Conservation (phyloP, 1,140 invertebrate genomes). For the Adoxophyes honmai region DNA sequence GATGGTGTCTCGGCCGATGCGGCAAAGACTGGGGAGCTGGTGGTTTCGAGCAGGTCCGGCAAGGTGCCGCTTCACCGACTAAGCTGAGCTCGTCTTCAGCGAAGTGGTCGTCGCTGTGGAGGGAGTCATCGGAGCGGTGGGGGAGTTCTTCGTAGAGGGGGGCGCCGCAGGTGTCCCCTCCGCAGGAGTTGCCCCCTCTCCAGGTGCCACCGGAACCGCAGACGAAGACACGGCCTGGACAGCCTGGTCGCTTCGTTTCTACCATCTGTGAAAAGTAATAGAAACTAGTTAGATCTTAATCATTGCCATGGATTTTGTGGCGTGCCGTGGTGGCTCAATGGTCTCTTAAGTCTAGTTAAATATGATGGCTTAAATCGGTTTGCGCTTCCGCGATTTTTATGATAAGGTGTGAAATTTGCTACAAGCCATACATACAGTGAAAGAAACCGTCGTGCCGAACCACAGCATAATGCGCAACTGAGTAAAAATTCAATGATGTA, state of each 20-base stretch:
- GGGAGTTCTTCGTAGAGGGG: constrained; percentile 73
- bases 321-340: too few species aligned
- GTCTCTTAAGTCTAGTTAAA: too few species aligned
- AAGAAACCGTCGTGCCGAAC: too few species aligned
- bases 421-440: too few species aligned
- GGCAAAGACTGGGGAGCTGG: constrained; percentile 60
- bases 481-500: too few species aligned
- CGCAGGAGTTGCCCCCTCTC: constrained; percentile 59
- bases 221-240: constrained; percentile 64
- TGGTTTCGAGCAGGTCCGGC: constrained; percentile 56
- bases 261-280: constrained; percentile 58
- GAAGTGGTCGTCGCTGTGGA: constrained; percentile 74
- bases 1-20: constrained; percentile 59
- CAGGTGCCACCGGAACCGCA: constrained; percentile 60
- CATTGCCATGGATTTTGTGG: too few species aligned
- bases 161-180: constrained; percentile 57
- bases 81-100: constrained; percentile 74
- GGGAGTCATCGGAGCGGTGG: constrained; percentile 64
- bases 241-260: constrained; percentile 63
- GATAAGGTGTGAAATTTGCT: too few species aligned
- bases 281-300: too few species aligned
- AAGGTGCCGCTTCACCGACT: constrained; percentile 69
- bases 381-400: too few species aligned
- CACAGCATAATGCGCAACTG: too few species aligned
- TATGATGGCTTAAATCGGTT: too few species aligned